phyloP scores from a whole-genome alignment of 2,113 vertebrate genomes.

The Pterocles burchelli region DNA sequence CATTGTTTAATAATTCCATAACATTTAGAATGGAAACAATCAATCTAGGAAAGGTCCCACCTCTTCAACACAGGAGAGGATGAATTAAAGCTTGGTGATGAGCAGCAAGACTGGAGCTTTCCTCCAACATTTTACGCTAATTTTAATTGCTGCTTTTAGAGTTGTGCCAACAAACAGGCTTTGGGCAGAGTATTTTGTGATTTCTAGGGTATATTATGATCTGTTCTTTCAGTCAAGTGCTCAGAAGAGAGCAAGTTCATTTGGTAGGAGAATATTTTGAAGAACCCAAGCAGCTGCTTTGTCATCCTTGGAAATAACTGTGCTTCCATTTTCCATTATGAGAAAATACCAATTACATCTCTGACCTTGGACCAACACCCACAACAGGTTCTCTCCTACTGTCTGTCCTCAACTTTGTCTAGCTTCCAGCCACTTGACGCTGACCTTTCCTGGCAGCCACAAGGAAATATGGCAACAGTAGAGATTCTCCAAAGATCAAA shows the following conservation, averaged over 20 bases:
- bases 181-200: not conserved
- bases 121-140: not conserved
- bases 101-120: not conserved
- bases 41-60: constrained; percentile 1
- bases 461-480: not conserved
- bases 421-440: not conserved
- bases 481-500: not conserved
- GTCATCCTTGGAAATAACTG: not conserved
- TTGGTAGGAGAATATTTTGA: not conserved
- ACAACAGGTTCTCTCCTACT: not conserved
- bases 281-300: not conserved
- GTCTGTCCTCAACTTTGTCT: not conserved
- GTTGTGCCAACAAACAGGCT: not conserved
- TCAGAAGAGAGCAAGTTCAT: not conserved
- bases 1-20: constrained; percentile 43
- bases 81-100: not conserved
- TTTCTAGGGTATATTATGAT: not conserved
- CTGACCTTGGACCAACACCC: not conserved
- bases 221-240: not conserved
- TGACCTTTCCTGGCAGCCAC: not conserved
- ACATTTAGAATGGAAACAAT: constrained; percentile 37
- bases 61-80: not conserved
- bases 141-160: not conserved
- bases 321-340: not conserved
- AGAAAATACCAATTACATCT: not conserved